Base-by-base conservation (phyloP, 2,797 vertebrate species). In the Sparidentex hasta region DNA sequence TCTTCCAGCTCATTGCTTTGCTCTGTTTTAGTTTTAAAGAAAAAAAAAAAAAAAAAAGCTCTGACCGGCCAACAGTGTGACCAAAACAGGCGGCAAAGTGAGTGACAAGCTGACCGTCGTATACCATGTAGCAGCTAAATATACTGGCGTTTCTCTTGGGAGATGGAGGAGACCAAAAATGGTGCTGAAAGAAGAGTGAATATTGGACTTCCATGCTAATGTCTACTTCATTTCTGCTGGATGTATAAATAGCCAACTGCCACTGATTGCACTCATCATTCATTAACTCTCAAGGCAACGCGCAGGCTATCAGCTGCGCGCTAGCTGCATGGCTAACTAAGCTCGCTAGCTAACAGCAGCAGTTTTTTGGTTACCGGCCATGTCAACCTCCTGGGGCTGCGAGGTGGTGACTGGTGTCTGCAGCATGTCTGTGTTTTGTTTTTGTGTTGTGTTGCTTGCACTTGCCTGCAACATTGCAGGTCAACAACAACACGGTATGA, bases 1-100 rank as follows among this genome's bases (percentile, higher is more conserved):
- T 50, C 29, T 58, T 48, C 65, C n/a, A 44, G 56, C 6, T 52
- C 20, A 47, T 55, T 38, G n/a, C 59, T 75, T 59, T 61, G 43
- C 13, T 47, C 11, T 58, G 11, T 65, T 54, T 25, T 20, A 4
- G 13, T 44, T 70, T 70, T 25, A 1, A 18, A 44, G 1, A 4
- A 11, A 69, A 47, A 29, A 21, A 4, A 11, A 69, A 47, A 29
- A 21, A n/a, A n/a, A n/a, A n/a, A n/a, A n/a, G 62, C 54, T 65
- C 23, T 23, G 66, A 71, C 23, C 56, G 11, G 7, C n/a, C 50
- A 25, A 4, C n/a, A 29, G 18, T 47, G 11, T 1, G 9, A n/a
- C 16, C 16, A 6, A 47, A 33, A 20, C 2, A 0, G 62, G n/a
- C 25, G 21, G 48, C 44, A 20, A 47, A 5, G 46, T 44, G n/a